Evolutionary conservation across 1,140 invertebrate species (phyloP).

Genomic region (Trichonephila inaurata): DNA sequence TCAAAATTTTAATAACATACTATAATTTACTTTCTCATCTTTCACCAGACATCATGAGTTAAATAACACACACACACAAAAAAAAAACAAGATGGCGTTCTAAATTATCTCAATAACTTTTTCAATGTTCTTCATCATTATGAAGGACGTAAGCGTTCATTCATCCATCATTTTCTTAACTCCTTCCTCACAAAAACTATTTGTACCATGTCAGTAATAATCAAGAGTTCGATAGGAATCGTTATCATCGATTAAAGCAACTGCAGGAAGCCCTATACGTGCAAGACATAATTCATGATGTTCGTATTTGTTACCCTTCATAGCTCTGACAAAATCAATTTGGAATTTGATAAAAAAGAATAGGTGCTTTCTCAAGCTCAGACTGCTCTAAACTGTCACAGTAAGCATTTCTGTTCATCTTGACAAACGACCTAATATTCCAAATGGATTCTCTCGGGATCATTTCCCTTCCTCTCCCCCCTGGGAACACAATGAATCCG

Average conservation of each 20-base stretch:
- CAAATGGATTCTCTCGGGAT: conserved; percentile 20
- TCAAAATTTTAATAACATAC: too few relatives aligned
- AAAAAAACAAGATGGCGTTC: too few relatives aligned
- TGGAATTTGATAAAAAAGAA: conserved; percentile 15
- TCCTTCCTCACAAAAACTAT: not conserved
- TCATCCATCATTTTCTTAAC: not conserved
- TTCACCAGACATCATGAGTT: too few relatives aligned
- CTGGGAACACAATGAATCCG: conserved; percentile 13
- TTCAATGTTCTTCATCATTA: not conserved
- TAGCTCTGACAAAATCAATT: conserved; percentile 30
- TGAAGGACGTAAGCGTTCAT: not conserved
- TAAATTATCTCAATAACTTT: not conserved
- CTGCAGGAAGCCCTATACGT: not conserved
- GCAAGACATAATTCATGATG: not conserved
- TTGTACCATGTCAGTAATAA: not conserved
- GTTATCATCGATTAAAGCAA: not conserved
- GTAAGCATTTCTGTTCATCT: conserved; percentile 16
- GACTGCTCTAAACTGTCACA: conserved; percentile 20
- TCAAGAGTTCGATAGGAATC: not conserved
- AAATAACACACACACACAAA: too few relatives aligned
- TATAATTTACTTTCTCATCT: too few relatives aligned
- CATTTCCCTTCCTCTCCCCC: not conserved
- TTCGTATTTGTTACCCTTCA: not conserved
- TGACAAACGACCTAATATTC: conserved; percentile 41
- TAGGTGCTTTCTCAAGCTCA: not conserved